Evolutionary conservation across 1,140 invertebrate genomes (phyloP), one percentile per base, ranked within the genome.

Genomic region (Euglossa dilemma): DNA sequence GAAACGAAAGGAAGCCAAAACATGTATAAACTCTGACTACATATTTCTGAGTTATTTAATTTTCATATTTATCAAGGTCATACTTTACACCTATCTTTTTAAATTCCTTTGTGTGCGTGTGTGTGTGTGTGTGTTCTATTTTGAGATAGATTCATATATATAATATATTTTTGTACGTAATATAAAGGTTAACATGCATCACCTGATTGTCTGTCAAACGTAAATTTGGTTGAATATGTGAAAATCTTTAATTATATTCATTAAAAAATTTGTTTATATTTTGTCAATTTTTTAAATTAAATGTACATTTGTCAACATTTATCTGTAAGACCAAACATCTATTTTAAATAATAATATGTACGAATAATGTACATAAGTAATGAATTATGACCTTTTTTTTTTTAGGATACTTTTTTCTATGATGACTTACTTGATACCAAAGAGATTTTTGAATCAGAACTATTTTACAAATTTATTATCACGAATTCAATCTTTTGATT

Each of bases 371-470:
- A 36, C 28, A 20, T 59, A 84, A 47, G 56, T 87, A 73, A 85
- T 25, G 66, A 64, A 80, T 67, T 23, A 84, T 69, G 50, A 61
- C 52, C 74, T 75, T 77, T 69, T 18, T 77, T 69, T 18, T 20
- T 85, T 28, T 45, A 87, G 85, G 67, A 85, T 52, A 56, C 84
- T 67, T 64, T 71, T 54, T 20, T 28, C 14, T 82, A 82, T 56
- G 80, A 93, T 93, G 92, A 90, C 81, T 66, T 72, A 56, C 45
- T 84, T 89, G 20, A 43, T 93, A 23, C 72, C 82, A 25, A 92
- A 90, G 74, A 92, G 83, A 63, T 79, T 64, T 54, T 14, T 85
- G 23, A 88, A 81, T 52, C 25, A 88, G 7, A 91, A 84, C 63
- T 82, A 87, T 75, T 57, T 93, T 47, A 83, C 76, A 61, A 75